Percentiles rank a stretch among this genome's conserved stretches.
phyloP scores from a whole-genome alignment of 2,797 vertebrate genomes.

The Gadopsis bispinosus region DNA sequence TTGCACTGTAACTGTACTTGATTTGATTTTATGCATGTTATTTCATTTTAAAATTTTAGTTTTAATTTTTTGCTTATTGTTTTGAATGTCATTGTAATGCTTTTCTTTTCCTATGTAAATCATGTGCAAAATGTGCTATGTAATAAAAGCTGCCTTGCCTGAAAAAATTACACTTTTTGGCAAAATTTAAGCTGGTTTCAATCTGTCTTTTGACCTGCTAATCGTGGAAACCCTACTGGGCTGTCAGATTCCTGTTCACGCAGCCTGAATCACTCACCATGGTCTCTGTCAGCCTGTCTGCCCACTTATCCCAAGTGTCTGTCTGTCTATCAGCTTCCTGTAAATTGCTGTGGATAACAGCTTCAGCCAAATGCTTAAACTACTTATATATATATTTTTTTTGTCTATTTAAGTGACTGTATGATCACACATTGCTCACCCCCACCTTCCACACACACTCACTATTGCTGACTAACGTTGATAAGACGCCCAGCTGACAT shows the following conservation, averaged over 20 bases:
- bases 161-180: too few species aligned
- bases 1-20: too few species aligned
- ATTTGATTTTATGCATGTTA: too few species aligned
- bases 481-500: slow-evolving; percentile 63
- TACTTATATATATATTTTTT: slow-evolving; percentile 22
- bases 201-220: background rate
- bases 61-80: too few species aligned
- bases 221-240: background rate
- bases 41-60: too few species aligned
- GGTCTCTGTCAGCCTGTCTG: background rate
- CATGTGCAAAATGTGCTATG: too few species aligned
- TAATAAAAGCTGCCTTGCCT: too few species aligned
- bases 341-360: slow-evolving; percentile 24
- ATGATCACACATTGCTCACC: background rate
- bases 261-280: background rate
- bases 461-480: slow-evolving; percentile 64
- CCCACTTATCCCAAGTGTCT: slow-evolving; percentile 14
- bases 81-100: too few species aligned
- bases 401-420: slow-evolving; percentile 39
- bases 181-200: background rate
- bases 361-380: slow-evolving; percentile 27
- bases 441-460: slow-evolving; percentile 2
- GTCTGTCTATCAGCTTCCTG: slow-evolving; percentile 10
- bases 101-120: too few species aligned
- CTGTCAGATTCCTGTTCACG: background rate